Conservation (phyloP, 2,797 vertebrate species). For the Acridotheres tristis region DNA sequence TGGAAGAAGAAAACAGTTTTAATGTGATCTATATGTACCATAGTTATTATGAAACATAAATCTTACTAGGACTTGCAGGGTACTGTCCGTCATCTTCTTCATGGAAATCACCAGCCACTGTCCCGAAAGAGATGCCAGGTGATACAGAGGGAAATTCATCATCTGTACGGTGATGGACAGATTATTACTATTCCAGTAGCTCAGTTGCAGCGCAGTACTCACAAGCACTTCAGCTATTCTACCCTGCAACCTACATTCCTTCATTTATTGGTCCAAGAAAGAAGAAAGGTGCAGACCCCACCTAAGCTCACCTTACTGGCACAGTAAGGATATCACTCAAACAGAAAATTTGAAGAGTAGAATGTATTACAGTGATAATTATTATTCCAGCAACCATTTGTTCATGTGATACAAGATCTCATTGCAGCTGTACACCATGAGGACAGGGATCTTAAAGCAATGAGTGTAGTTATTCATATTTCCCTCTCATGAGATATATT, state of each 20-base stretch:
- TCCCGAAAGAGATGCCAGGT: not conserved
- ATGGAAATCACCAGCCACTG: not conserved
- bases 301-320: not conserved
- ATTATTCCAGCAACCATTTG: not conserved
- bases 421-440: not conserved
- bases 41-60: not conserved
- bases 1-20: constrained; percentile 3
- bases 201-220: not conserved
- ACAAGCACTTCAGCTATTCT: not conserved
- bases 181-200: not conserved
- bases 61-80: constrained; percentile 52
- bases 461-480: not conserved
- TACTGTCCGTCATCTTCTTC: not conserved
- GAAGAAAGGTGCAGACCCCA: not conserved
- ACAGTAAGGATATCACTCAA: not conserved
- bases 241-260: not conserved
- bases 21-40: not conserved
- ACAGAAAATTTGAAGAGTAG: not conserved
- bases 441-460: not conserved
- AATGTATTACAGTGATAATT: not conserved
- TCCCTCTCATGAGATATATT: not conserved
- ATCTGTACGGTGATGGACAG: constrained; percentile 18
- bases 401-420: not conserved
- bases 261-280: not conserved
- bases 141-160: not conserved